Conservation (phyloP, 1,140 invertebrate species). For the Atta cephalotes region DNA sequence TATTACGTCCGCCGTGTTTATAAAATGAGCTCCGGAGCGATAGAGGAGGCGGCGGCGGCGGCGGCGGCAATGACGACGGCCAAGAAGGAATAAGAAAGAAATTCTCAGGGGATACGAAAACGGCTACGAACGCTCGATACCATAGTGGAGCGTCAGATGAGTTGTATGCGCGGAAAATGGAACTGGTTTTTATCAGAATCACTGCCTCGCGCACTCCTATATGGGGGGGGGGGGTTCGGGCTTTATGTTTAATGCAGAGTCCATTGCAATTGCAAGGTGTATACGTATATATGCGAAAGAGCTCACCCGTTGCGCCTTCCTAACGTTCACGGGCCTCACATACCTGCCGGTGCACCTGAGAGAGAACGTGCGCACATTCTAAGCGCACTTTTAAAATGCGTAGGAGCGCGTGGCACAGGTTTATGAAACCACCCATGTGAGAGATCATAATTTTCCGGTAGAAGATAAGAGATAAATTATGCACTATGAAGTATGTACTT, state of each 20-base stretch:
- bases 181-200: slow-evolving; percentile 77
- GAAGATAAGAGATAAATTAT: slow-evolving; percentile 1
- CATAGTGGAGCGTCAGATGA: slow-evolving; percentile 79
- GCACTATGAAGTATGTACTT: not conserved
- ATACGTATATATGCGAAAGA: slow-evolving; percentile 58
- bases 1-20: slow-evolving; percentile 70
- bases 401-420: not conserved
- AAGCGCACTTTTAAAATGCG: slow-evolving; percentile 30
- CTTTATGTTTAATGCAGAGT: slow-evolving; percentile 79
- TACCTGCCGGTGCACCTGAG: slow-evolving; percentile 39
- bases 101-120: slow-evolving; percentile 56
- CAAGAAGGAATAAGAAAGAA: slow-evolving; percentile 68
- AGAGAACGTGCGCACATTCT: slow-evolving; percentile 37
- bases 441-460: slow-evolving; percentile 31
- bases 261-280: slow-evolving; percentile 65
- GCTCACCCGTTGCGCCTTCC: slow-evolving; percentile 37
- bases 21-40: slow-evolving; percentile 43
- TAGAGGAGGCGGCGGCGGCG: slow-evolving; percentile 30
- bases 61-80: slow-evolving; percentile 10
- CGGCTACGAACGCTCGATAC: slow-evolving; percentile 61
- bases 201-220: slow-evolving; percentile 66
- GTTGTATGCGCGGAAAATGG: slow-evolving; percentile 80
- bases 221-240: slow-evolving; percentile 67
- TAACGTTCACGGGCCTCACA: slow-evolving; percentile 60
- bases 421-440: slow-evolving; percentile 8